Evolutionary conservation across 2,797 vertebrate species (phyloP).

Genomic region (Sciaenops ocellatus): DNA sequence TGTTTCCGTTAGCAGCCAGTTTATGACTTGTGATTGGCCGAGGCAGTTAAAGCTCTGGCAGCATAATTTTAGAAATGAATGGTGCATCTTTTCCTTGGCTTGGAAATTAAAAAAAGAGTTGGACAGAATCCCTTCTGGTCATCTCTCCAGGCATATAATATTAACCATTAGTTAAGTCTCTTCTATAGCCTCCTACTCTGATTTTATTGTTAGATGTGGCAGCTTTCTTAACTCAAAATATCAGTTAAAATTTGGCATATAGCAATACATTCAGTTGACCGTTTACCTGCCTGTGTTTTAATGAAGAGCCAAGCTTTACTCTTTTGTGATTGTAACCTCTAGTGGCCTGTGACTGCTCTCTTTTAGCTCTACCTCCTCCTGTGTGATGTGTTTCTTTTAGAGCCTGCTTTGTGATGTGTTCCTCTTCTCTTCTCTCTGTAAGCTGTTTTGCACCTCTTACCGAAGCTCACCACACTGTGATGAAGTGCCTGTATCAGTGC

Average conservation of each 20-base stretch:
- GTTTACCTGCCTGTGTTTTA: slow-evolving; percentile 68
- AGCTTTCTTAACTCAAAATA: slow-evolving; percentile 9
- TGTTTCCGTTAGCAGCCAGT: slow-evolving; percentile 1
- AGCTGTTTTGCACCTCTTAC: slow-evolving; percentile 59
- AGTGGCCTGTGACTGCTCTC: slow-evolving; percentile 67
- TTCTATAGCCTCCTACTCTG: neutral
- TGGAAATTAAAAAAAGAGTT: slow-evolving; percentile 56
- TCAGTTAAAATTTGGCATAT: neutral
- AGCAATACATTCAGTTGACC: neutral
- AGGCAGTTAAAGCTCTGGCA: slow-evolving; percentile 21
- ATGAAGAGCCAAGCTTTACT: slow-evolving; percentile 61
- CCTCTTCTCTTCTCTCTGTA: slow-evolving; percentile 62
- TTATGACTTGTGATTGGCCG: slow-evolving; percentile 37
- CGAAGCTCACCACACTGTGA: slow-evolving; percentile 59
- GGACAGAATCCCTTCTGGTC: slow-evolving; percentile 35
- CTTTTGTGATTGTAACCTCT: slow-evolving; percentile 67
- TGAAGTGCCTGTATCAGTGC: slow-evolving; percentile 77
- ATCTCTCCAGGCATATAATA: slow-evolving; percentile 53
- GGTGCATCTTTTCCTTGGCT: slow-evolving; percentile 71
- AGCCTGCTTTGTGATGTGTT: slow-evolving; percentile 72
- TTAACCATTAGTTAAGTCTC: slow-evolving; percentile 14
- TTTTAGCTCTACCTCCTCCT: slow-evolving; percentile 58
- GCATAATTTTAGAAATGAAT: slow-evolving; percentile 45
- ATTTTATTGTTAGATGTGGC: neutral
- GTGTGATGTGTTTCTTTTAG: slow-evolving; percentile 68